Evolutionary conservation across 2,113 vertebrate genomes (phyloP), one percentile per base, ranked within the genome.

Genomic region (Barnardius zonarius): DNA sequence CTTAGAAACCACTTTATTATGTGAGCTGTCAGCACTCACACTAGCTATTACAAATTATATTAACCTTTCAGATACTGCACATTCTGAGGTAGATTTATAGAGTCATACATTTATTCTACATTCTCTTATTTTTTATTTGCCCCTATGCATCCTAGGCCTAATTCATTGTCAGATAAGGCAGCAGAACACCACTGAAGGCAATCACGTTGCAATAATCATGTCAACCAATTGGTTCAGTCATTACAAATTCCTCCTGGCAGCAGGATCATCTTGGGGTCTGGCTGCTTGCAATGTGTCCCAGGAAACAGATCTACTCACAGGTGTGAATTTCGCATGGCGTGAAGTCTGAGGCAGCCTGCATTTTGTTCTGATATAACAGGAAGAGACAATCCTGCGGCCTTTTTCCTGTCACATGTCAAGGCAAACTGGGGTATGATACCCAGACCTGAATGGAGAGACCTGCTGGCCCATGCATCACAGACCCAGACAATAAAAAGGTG

Each of bases 1-100:
- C 44, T 61, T 48, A 59, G 8, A 86, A 82, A 49, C 24, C 55
- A 52, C 62, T 64, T 87, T 14, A 67, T 35, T 35, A 76, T 5
- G 8, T 27, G 4, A 83, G 43, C 54, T 86, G 82, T 43, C 66
- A 96, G 79, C 63, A 33, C 30, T 73, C 49, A 33, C 10, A 83
- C 64, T 61, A 82, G 69, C 28, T 66, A 51, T 69, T 70, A 49
- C 9, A 54, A 25, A 51, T 30, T 37, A 51, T 13, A 95, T 86
- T 83, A 94, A 87, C 62, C 46, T 88, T 90, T 54, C 90, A 96
- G 79, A 83, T 35, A 80, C 16, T 51, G 23, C 35, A 83, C 18
- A 52, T 43, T 51, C 57, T 43, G 39, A n/a, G 22, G 39, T 22
- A 81, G 64, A 79, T 74, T 86, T 61, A 88, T 23, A 30, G 64